Conservation (phyloP, 1,140 invertebrate genomes). For the Formica selysi region DNA sequence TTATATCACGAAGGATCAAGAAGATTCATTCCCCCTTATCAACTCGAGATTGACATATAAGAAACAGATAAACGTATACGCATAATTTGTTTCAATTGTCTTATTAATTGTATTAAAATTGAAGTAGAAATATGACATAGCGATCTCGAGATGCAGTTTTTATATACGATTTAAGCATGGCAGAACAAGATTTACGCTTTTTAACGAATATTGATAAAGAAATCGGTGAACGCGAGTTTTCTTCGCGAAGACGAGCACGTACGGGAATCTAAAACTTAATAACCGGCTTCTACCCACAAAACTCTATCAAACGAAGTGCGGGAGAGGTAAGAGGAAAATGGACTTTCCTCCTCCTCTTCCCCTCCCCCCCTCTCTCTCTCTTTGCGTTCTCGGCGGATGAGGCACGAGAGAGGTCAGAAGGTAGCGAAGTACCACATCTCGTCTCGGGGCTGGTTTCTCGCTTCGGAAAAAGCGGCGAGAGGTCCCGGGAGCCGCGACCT, state of each 20-base stretch:
- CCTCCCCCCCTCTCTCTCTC: too few relatives aligned
- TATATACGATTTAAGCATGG: too few relatives aligned
- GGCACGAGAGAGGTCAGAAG: slow-evolving; percentile 41
- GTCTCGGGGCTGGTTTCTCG: slow-evolving; percentile 54
- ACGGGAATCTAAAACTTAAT: slow-evolving; percentile 46
- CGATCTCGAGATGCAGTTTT: too few relatives aligned
- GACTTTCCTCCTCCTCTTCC: slow-evolving; percentile 39
- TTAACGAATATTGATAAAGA: slow-evolving; percentile 8
- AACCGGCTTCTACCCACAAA: slow-evolving; percentile 30
- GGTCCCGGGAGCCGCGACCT: slow-evolving; percentile 55
- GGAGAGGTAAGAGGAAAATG: slow-evolving; percentile 48
- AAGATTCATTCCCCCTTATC: slow-evolving; percentile 10
- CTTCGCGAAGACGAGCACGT: neutral
- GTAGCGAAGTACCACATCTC: slow-evolving; percentile 45
- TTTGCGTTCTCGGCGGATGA: neutral
- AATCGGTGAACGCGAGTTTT: slow-evolving; percentile 7
- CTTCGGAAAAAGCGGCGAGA: slow-evolving; percentile 57
- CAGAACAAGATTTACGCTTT: too few relatives aligned
- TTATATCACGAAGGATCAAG: slow-evolving; percentile 31
- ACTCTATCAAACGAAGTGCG: slow-evolving; percentile 33
- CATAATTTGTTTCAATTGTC: neutral
- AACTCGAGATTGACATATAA: neutral
- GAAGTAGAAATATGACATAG: too few relatives aligned
- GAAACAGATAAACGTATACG: slow-evolving; percentile 34
- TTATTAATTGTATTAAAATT: too few relatives aligned